Evolutionary conservation across 2,888 invertebrate genomes (phyloP).

Genomic region (Lasioglossum morio): DNA sequence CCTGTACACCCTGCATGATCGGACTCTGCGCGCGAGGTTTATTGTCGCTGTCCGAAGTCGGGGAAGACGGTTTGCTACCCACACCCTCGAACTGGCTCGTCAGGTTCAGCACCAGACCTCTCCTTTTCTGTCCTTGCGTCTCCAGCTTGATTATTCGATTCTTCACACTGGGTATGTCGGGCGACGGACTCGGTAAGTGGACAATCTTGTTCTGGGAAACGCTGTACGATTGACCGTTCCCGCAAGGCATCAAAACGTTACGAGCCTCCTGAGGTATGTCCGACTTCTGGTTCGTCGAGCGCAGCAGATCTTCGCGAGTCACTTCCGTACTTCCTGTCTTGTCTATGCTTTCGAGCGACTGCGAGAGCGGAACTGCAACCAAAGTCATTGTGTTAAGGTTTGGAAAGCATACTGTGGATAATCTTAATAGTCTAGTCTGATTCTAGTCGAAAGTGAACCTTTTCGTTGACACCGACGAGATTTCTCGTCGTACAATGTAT

Average conservation of each 20-base stretch:
- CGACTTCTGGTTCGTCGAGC: constrained; percentile 82
- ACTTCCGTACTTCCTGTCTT: constrained; percentile 79
- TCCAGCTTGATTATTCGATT: constrained; percentile 91
- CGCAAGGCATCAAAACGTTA: constrained; percentile 93
- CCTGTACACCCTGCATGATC: constrained; percentile 49
- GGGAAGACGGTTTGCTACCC: constrained; percentile 83
- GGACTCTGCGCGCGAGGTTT: constrained; percentile 62
- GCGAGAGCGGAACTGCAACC: constrained; percentile 86
- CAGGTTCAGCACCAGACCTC: constrained; percentile 86
- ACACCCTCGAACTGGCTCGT: constrained; percentile 86
- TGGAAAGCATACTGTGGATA: not conserved
- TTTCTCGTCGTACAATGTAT: too few species aligned
- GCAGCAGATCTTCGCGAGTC: constrained; percentile 81
- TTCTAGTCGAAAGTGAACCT: not conserved
- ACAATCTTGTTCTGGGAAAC: constrained; percentile 96
- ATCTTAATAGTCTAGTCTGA: not conserved
- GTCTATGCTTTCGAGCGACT: constrained; percentile 89
- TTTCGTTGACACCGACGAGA: too few species aligned
- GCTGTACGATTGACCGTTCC: constrained; percentile 94
- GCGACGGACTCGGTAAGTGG: constrained; percentile 89
- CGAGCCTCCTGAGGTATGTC: constrained; percentile 87
- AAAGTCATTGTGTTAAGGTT: not conserved
- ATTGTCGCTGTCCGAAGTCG: constrained; percentile 75
- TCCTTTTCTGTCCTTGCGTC: constrained; percentile 85
- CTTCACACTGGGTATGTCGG: constrained; percentile 83